Percentiles rank a stretch among this genome's conserved stretches.
phyloP scores from a whole-genome alignment of 30 jellyfish, hydroid and myxozoan genomes.

The Pelagia noctiluca region DNA sequence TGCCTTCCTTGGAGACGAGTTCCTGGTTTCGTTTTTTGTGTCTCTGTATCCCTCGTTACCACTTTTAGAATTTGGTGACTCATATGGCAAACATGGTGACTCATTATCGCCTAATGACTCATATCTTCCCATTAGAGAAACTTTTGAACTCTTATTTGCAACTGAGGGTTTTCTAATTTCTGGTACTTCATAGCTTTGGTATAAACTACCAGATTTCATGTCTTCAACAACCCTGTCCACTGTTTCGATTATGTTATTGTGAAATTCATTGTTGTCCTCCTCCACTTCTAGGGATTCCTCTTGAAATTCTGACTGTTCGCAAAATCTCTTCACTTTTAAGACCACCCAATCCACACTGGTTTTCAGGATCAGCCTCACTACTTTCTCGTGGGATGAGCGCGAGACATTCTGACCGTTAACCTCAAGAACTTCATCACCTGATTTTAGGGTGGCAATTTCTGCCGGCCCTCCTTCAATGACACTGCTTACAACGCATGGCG shows the following conservation, averaged over 20 bases:
- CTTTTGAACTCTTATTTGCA: not conserved
- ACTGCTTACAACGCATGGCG: slow-evolving; percentile 89
- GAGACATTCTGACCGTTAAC: slow-evolving; percentile 77
- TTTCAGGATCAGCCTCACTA: slow-evolving; percentile 66
- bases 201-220: slow-evolving; percentile 43
- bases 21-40: too few species aligned
- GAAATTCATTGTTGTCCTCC: slow-evolving; percentile 44
- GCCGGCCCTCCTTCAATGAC: slow-evolving; percentile 85
- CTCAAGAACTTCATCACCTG: slow-evolving; percentile 85
- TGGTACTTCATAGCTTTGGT: not conserved
- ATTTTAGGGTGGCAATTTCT: slow-evolving; percentile 58
- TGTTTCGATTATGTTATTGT: slow-evolving; percentile 41
- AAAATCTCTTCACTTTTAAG: slow-evolving; percentile 24
- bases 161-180: not conserved
- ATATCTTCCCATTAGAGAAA: too few species aligned
- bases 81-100: too few species aligned
- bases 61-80: too few species aligned
- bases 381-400: slow-evolving; percentile 78
- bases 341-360: slow-evolving; percentile 9
- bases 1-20: not conserved
- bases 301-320: not conserved
- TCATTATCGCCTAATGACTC: too few species aligned
- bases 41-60: too few species aligned
- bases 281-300: not conserved
- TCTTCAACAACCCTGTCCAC: slow-evolving; percentile 64